Evolutionary conservation across 1,140 invertebrate species (phyloP).

Genomic region (Protaetia brevitarsis): DNA sequence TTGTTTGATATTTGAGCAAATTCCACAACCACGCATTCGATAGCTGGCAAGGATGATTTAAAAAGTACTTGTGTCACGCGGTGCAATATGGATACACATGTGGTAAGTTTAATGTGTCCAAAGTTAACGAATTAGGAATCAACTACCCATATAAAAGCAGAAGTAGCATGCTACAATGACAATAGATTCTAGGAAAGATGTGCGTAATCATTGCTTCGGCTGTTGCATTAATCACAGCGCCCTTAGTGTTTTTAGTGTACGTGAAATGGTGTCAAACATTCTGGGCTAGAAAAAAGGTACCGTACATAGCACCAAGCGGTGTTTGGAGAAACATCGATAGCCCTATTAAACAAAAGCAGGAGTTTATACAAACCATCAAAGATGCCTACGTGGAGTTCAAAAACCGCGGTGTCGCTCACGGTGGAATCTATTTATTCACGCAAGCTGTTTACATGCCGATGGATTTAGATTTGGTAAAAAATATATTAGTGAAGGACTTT

Average conservation of each 20-base stretch:
- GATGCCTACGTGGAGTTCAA: not conserved
- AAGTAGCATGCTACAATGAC: no score
- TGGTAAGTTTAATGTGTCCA: no score
- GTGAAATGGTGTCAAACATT: conserved; percentile 22
- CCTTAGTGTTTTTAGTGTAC: conserved; percentile 6
- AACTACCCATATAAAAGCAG: no score
- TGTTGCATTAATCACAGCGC: not conserved
- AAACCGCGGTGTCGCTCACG: not conserved
- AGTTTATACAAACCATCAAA: not conserved
- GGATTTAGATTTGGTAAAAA: conserved; percentile 53
- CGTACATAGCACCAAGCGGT: conserved; percentile 25
- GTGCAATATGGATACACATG: no score
- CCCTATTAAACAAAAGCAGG: not conserved
- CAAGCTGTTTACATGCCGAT: conserved; percentile 3
- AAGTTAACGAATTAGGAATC: no score
- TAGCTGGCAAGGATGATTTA: no score
- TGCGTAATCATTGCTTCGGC: no score
- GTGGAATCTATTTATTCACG: conserved; percentile 14
- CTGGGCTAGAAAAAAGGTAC: conserved; percentile 28
- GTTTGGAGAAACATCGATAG: conserved; percentile 35
- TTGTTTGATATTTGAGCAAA: no score
- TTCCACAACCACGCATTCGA: no score
- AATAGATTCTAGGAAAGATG: no score
- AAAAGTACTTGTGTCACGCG: no score
- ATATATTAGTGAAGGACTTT: conserved; percentile 53